Percentiles rank a stretch among this genome's conserved stretches.
Evolutionary conservation across 2,797 vertebrate genomes (phyloP).

Genomic region (Lateolabrax maculatus): DNA sequence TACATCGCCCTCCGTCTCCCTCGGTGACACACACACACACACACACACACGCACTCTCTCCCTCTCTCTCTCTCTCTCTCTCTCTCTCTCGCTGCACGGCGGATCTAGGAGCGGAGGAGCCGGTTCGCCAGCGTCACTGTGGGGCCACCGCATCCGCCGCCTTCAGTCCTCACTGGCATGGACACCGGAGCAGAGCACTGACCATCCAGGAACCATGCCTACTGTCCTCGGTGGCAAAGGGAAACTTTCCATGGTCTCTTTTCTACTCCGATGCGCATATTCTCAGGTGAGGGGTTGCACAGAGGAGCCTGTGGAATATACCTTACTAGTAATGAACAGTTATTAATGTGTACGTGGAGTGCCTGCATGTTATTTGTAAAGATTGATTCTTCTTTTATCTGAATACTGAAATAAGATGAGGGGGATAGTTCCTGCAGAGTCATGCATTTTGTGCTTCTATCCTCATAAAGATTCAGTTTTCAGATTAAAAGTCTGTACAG

Average conservation of each 20-base stretch:
- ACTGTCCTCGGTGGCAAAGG: constrained; percentile 78
- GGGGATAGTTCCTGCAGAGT: not conserved
- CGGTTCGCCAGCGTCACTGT: constrained; percentile 31
- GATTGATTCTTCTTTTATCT: not conserved
- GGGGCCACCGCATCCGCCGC: constrained; percentile 40
- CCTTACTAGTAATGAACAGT: not conserved
- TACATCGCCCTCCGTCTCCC: constrained; percentile 58
- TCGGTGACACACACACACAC: constrained; percentile 43
- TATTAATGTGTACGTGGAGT: not conserved
- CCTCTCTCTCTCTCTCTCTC: constrained; percentile 37
- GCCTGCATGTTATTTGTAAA: not conserved
- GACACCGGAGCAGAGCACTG: constrained; percentile 72
- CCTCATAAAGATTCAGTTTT: not conserved
- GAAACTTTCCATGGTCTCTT: constrained; percentile 81
- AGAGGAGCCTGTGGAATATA: not conserved
- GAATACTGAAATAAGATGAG: not conserved
- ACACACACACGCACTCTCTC: too few relatives aligned
- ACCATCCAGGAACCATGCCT: constrained; percentile 83
- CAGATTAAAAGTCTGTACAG: not conserved
- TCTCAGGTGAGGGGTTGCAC: constrained; percentile 79
- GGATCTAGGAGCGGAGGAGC: constrained; percentile 47
- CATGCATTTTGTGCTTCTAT: not conserved
- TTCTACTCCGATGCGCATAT: constrained; percentile 80
- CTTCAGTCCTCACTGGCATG: constrained; percentile 70
- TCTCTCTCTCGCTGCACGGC: constrained; percentile 39